phyloP scores from a whole-genome alignment of 2,888 invertebrate genomes.

The Cryptus armator region DNA sequence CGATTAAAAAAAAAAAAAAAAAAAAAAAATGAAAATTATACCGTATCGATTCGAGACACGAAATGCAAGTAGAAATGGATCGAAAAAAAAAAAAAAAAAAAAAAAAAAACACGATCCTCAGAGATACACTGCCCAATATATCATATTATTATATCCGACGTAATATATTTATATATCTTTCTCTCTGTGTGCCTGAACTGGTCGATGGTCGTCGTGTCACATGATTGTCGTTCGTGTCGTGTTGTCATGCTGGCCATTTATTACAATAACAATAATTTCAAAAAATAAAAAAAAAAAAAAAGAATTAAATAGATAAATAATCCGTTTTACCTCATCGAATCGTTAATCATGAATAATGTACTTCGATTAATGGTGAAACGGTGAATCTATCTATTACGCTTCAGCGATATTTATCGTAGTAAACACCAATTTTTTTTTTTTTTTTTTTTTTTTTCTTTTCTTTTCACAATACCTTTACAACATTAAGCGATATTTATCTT shows the following conservation, averaged over 20 bases:
- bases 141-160: conserved; percentile 69
- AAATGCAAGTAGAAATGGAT: conserved; percentile 3
- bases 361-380: not conserved
- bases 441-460: conserved; percentile 2
- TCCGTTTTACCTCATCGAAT: not conserved
- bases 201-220: conserved; percentile 85
- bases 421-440: not conserved
- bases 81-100: conserved; percentile 3
- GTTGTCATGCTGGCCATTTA: conserved; percentile 85
- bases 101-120: conserved; percentile 36
- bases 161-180: conserved; percentile 77
- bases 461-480: not conserved
- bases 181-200: conserved; percentile 85
- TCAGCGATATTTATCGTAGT: not conserved
- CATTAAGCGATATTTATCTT: not conserved
- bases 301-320: conserved; percentile 37
- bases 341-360: not conserved
- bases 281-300: conserved; percentile 5
- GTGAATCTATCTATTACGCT: conserved; percentile 12
- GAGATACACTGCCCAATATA: conserved; percentile 56
- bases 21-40: conserved; percentile 49
- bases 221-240: conserved; percentile 85
- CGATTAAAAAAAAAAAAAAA: conserved; percentile 34
- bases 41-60: conserved; percentile 18
- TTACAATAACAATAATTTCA: conserved; percentile 35